Evolutionary conservation across 2,888 invertebrate genomes (phyloP).

Genomic region (Pocota personata): DNA sequence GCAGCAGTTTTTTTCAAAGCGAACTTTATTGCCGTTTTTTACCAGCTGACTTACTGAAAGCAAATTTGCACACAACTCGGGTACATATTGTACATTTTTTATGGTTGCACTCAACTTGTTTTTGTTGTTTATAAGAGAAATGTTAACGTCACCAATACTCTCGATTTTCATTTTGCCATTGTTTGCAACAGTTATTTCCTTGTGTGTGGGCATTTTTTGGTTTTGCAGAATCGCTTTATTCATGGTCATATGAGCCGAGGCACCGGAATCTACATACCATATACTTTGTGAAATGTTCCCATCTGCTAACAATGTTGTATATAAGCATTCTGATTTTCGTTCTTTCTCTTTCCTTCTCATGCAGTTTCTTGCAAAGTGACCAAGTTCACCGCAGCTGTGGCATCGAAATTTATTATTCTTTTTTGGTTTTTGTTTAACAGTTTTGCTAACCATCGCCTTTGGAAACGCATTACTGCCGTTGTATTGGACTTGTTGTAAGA

Average conservation of each 20-base stretch:
- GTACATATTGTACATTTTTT: conserved; percentile 3
- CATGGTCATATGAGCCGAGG: conserved; percentile 8
- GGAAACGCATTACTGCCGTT: background rate
- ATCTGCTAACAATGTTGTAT: conserved; percentile 10
- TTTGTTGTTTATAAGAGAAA: background rate
- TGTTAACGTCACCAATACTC: background rate
- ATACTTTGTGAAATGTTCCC: background rate
- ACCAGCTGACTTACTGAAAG: conserved; percentile 11
- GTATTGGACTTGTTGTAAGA: background rate
- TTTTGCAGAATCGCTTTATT: background rate
- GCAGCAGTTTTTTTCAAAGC: conserved; percentile 34
- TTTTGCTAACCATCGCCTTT: conserved; percentile 11
- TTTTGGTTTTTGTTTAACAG: background rate
- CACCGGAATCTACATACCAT: conserved; percentile 17
- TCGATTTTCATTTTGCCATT: conserved; percentile 10
- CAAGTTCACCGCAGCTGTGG: background rate
- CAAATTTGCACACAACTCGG: conserved; percentile 22
- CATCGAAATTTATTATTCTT: conserved; percentile 28
- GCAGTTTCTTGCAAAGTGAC: background rate
- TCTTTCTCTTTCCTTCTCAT: background rate
- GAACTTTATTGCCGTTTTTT: conserved; percentile 52
- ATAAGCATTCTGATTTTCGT: conserved; percentile 8
- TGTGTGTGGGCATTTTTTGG: background rate
- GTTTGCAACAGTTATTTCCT: conserved; percentile 20
- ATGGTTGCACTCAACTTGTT: conserved; percentile 10